phyloP scores from a whole-genome alignment of 2,113 vertebrate species.

The Gambusia holbrooki region DNA sequence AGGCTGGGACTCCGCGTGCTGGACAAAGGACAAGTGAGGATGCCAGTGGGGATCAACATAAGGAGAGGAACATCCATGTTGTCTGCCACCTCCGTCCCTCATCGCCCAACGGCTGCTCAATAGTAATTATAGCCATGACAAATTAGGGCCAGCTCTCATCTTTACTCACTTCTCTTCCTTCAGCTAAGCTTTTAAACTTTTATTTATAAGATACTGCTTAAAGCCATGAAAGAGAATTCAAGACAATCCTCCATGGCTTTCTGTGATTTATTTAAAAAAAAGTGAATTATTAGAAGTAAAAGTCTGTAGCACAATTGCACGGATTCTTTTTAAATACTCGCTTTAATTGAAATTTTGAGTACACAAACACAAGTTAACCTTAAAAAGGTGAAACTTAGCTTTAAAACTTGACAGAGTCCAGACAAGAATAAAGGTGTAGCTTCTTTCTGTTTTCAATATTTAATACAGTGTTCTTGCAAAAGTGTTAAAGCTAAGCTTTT shows the following conservation, averaged over 20 bases:
- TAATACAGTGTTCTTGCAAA: background rate
- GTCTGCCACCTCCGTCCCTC: conserved; percentile 55
- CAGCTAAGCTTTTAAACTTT: conserved; percentile 80
- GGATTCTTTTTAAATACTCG: conserved; percentile 54
- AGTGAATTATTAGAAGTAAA: conserved; percentile 76
- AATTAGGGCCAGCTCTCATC: conserved; percentile 64
- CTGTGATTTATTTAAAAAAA: conserved; percentile 67
- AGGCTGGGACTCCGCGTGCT: conserved; percentile 52
- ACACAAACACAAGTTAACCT: background rate
- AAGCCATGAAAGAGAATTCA: conserved; percentile 82
- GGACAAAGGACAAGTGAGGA: conserved; percentile 66
- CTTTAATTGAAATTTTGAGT: background rate
- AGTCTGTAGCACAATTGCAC: conserved; percentile 76
- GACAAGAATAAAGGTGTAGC: background rate
- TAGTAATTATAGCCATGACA: conserved; percentile 75
- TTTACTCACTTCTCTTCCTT: conserved; percentile 45
- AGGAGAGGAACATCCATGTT: conserved; percentile 36
- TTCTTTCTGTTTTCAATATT: background rate
- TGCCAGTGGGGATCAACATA: conserved; percentile 27
- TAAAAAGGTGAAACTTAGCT: background rate
- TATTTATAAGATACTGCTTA: conserved; percentile 78
- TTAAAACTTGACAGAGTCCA: background rate
- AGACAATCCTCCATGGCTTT: conserved; percentile 63
- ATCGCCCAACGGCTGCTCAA: conserved; percentile 48
- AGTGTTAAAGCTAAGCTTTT: background rate